Evolutionary conservation across 2,797 vertebrate genomes (phyloP).

Genomic region (Salmo trutta): DNA sequence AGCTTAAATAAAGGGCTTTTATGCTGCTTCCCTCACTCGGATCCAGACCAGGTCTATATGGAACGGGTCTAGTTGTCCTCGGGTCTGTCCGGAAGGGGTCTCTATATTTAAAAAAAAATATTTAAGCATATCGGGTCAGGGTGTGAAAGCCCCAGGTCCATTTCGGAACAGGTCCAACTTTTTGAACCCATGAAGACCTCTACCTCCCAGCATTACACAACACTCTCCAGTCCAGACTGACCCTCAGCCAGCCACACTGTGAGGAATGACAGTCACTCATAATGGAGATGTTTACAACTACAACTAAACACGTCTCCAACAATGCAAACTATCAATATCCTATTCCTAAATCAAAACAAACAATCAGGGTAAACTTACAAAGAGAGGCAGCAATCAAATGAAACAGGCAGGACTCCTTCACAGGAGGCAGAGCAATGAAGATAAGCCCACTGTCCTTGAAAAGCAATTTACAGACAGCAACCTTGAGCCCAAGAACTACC

Average conservation of each 20-base stretch:
- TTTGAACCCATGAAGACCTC: too few species aligned
- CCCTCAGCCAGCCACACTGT: background rate
- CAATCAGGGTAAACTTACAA: conserved; percentile 19
- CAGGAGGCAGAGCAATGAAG: conserved; percentile 20
- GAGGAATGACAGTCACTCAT: background rate
- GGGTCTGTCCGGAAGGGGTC: too few species aligned
- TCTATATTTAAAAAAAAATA: too few species aligned
- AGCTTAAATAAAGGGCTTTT: too few species aligned
- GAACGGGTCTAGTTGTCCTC: too few species aligned
- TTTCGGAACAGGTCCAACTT: too few species aligned
- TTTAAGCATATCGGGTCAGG: too few species aligned
- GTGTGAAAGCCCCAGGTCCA: too few species aligned
- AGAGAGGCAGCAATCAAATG: conserved; percentile 25
- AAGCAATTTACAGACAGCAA: conserved; percentile 41
- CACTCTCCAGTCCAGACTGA: background rate
- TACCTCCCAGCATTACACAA: too few species aligned
- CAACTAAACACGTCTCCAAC: background rate
- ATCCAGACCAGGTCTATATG: too few species aligned
- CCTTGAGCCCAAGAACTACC: conserved; percentile 23
- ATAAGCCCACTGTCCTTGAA: conserved; percentile 40
- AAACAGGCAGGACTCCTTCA: conserved; percentile 13
- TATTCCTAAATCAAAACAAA: conserved; percentile 17
- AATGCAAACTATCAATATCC: conserved; percentile 2
- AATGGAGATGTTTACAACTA: background rate
- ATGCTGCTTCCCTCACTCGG: too few species aligned